Evolutionary conservation across 37 sponge, comb jelly and placozoan species (phyloP), one percentile per base, ranked within the genome.

Genomic region (Beroe ovata): DNA sequence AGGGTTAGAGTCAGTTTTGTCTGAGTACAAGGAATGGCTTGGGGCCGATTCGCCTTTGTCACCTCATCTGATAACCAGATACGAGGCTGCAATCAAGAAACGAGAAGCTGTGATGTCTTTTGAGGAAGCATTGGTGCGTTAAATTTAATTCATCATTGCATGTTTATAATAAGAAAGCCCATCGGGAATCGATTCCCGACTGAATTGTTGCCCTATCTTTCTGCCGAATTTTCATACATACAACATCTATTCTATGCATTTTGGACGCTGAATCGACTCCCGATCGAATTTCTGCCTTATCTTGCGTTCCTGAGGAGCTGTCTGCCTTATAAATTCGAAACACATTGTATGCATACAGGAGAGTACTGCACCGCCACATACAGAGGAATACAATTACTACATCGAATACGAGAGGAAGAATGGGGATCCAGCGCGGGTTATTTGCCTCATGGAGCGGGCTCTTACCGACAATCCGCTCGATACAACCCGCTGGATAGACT

Each of bases 21-120:
- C 47, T 21, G 84, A 77, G 84, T 77, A 77, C 33, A 77, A 40
- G 54, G 33, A 33, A 4, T 77, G 84, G 84, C 47, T 77, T 6
- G 84, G 84, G 6, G 84, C 1, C n/a, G 84, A 8, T 1, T 6
- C 3, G 35, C 28, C 84, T 8, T 42, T 36, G 22, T 36, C 38
- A 28, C 54, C 42, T 0, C 32, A 25, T 32, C 84, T 77, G 16
- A 42, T 25, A 40, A 77, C 35, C 41, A 39, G 84, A 42, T 77
- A 77, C 84, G 84, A 77, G 21, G 47, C 84, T 32, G 84, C 84
- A 30, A n/a, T 77, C 84, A 39, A 77, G 84, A 77, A 77, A 25
- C 21, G 41, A 3, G 47, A 77, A 16, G 42, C 84, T 77, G 54
- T 77, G 1, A 11, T 11, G 4, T 42, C 42, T 0, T 77, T 22